Conservation (phyloP, 2,888 invertebrate species). For the Cephus sareptanus region DNA sequence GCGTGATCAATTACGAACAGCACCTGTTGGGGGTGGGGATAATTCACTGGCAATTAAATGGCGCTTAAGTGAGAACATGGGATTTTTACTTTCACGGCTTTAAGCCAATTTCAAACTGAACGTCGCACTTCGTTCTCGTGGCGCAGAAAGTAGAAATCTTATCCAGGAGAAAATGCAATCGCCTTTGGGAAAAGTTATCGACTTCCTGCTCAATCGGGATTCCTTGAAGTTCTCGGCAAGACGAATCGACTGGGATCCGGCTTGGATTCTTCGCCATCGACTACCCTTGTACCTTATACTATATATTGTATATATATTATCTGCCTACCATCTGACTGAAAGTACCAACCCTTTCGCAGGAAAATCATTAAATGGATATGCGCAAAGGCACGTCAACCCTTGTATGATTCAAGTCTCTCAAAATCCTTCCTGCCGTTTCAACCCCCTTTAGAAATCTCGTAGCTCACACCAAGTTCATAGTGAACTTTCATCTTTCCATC, state of each 20-base stretch:
- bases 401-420: neutral
- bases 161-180: neutral
- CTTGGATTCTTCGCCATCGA: neutral
- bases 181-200: neutral
- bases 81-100: neutral
- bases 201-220: neutral
- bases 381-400: neutral
- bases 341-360: neutral
- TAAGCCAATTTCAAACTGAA: neutral
- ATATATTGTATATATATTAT: neutral
- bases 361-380: neutral
- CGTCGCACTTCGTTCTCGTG: neutral
- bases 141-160: neutral
- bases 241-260: neutral
- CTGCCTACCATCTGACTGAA: neutral
- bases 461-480: neutral
- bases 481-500: neutral
- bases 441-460: neutral
- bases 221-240: neutral
- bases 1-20: neutral
- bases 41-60: neutral
- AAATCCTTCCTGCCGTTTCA: neutral
- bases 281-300: neutral
- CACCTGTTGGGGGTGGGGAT: neutral
- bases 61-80: neutral